phyloP scores from a whole-genome alignment of 2,888 invertebrate genomes.

The Brachylomia viminalis region DNA sequence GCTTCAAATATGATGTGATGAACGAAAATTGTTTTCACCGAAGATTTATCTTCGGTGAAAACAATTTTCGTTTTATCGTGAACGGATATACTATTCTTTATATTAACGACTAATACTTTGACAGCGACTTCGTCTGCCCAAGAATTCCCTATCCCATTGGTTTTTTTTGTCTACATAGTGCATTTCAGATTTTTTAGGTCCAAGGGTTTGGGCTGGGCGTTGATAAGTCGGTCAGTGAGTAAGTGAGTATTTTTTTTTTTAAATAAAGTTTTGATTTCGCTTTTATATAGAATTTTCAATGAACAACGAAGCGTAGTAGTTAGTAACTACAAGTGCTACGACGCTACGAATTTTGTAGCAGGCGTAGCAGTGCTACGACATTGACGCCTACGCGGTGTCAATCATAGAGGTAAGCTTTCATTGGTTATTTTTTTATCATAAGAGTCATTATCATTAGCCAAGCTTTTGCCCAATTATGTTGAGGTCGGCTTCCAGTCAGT shows the following conservation, averaged over 20 bases:
- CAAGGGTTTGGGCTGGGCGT: background rate
- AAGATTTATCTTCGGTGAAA: background rate
- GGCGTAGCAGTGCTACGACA: slow-evolving; percentile 6
- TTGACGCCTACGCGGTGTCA: background rate
- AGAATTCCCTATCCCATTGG: background rate
- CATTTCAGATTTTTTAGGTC: background rate
- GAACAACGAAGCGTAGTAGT: background rate
- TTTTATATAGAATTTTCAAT: too few relatives aligned
- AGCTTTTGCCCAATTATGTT: background rate
- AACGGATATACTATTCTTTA: background rate
- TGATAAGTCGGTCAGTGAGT: background rate
- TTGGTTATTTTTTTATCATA: background rate
- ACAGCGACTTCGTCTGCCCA: background rate
- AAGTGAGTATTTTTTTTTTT: background rate
- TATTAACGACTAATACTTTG: background rate
- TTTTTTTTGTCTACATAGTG: background rate
- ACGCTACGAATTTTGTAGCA: slow-evolving; percentile 17
- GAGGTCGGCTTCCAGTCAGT: background rate
- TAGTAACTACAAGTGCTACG: background rate
- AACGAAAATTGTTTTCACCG: too few relatives aligned
- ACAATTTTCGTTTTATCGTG: background rate
- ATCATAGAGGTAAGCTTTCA: background rate
- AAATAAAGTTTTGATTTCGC: background rate
- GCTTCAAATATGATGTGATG: slow-evolving; percentile 11
- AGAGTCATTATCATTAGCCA: background rate